These are phyloP conservation scores for Premnoplex brunnescens DNA, from an alignment of 2,797 vertebrate genomes.

Conservation along the genomic window DNA sequence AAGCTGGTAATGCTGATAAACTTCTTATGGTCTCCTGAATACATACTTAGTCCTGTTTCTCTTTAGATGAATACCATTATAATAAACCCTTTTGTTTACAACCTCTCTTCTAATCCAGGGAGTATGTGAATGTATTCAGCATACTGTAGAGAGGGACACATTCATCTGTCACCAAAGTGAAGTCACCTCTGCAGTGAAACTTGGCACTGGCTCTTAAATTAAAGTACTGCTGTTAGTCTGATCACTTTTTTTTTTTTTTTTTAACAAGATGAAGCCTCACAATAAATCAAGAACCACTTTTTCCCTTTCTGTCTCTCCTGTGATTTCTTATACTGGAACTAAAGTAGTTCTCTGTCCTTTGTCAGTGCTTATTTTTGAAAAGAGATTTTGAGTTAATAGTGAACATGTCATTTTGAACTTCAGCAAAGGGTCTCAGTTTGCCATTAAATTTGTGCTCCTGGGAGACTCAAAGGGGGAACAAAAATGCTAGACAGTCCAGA, in stretches of 20 bases:
- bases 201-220: background rate
- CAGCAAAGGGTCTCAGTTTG: background rate
- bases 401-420: background rate
- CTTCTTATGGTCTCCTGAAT: background rate
- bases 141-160: background rate
- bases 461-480: background rate
- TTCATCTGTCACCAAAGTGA: background rate
- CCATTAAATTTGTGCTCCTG: background rate
- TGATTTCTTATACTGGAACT: background rate
- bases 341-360: background rate
- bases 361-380: slow-evolving; percentile 8
- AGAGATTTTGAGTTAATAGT: background rate
- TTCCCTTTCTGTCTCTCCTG: background rate
- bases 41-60: background rate
- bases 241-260: background rate
- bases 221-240: background rate
- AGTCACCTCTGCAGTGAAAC: background rate
- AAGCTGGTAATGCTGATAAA: background rate
- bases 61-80: background rate
- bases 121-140: background rate
- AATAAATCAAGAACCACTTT: background rate
- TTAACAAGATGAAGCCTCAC: background rate
- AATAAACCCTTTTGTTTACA: slow-evolving; percentile 20
- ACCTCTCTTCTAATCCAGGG: background rate
- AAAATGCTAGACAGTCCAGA: background rate